Evolutionary conservation across 37 sponge, comb jelly and placozoan species (phyloP), one percentile per base, ranked within the genome.

Genomic region (Beroe ovata): DNA sequence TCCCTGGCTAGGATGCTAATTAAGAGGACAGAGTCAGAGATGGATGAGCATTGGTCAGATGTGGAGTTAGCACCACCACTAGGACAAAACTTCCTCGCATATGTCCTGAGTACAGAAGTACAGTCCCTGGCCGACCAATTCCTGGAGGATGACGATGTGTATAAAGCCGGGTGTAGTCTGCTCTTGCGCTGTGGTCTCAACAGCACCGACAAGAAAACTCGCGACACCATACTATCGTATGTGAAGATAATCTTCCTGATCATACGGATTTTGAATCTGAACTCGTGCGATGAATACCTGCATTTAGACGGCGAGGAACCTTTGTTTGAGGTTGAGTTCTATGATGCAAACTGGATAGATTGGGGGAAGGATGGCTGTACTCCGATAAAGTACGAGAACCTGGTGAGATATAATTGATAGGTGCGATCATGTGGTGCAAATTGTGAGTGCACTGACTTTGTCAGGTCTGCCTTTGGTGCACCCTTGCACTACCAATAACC

Each of bases 91-190:
- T 29, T 66, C 35, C 16, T 66, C 30, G 4, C 25, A 66, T 29
- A 34, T 37, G 8, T 66, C 41, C 8, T 30, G 25, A 77, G 54
- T 41, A 39, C 3, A n/a, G 54, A 77, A 32, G 84, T 39, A 25
- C 42, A 39, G 47, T 2, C 4, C 21, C 47, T 16, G 21, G 2
- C 47, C 6, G 84, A 42, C 29, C 8, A 38, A 16, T 42, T 77
- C 41, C 38, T 77, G 8, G 47, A 77, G 41, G 84, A 35, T 11
- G 84, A 77, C 21, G 4, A 32, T 42, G 4, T 77, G 4, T 77
- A 77, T 35, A 19, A 77, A 23, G 21, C 54, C 23, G 84, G 29
- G 3, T 42, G 4, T 4, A 3, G 41, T 0, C 4, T 19, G 0
- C 41, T 77, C 22, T 54, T 77, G 0, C 1, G 1, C 19, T 23